Evolutionary conservation across 2,113 vertebrate species (phyloP), one percentile per base, ranked within the genome.

Genomic region (Connochaetes taurinus): DNA sequence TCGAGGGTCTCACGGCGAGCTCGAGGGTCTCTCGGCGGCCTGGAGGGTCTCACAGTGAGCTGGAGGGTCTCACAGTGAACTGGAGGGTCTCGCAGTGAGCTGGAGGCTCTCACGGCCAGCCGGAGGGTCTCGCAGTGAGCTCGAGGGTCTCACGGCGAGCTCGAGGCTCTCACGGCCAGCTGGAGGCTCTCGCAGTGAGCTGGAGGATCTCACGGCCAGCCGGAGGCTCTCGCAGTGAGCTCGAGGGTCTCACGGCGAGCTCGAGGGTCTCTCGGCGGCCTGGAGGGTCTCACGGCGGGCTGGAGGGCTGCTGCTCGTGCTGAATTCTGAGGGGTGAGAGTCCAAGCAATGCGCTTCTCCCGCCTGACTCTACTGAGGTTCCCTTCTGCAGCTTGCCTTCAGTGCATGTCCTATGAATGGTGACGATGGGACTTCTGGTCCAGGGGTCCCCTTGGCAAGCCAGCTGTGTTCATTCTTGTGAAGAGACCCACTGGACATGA

Each of bases 71-170:
- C 1, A 0, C 3, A 0, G 23, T 0, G 25, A 13, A 2, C 27
- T 57, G 8, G 21, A 25, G 21, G 55, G 4, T 2, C 25, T 58
- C 0, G 0, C 0, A 0, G 57, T 2, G 11, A 60, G 1, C 25
- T 60, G 5, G 12, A 29, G 57, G 57, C 9, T 2, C 25, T 58
- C 0, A n/a, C n/a, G n/a, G n/a, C n/a, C n/a, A 60, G 1, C 25
- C 29, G 5, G 12, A 29, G 57, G 57, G 23, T 2, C 25, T 58
- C 0, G 4, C 3, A 0, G 29, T 3, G 6, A 7, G 0, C 60
- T 33, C 11, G 5, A 31, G 27, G 6, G 6, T 0, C 12, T 60
- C 58, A 0, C 5, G 0, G 57, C 1, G 25, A 27, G 1, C 55
- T 55, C 7, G 53, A 55, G 53, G 19, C 7, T 21, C 17, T 55